Percentiles rank a stretch among this genome's conserved stretches.
Conservation (phyloP, 2,797 vertebrate species). For the Bufotes viridis region DNA sequence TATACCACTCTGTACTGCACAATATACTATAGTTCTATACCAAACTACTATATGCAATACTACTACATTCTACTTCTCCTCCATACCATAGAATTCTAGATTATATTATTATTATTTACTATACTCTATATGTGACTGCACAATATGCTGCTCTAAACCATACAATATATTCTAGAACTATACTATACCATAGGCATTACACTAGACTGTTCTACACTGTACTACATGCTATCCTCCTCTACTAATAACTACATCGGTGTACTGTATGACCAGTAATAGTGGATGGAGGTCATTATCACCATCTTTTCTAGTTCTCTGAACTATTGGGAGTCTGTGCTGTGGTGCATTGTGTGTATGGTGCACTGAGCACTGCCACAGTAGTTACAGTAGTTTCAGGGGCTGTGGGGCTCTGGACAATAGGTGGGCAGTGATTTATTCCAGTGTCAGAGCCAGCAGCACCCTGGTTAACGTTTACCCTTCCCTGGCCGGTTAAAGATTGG, state of each 20-base stretch:
- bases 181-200: too few species aligned
- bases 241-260: too few species aligned
- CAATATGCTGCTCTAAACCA: neutral
- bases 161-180: neutral
- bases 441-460: too few species aligned
- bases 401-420: neutral
- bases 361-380: neutral
- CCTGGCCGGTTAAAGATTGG: constrained; percentile 37
- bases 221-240: too few species aligned
- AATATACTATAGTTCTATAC: neutral
- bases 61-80: neutral
- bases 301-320: too few species aligned
- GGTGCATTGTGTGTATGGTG: neutral
- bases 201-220: too few species aligned
- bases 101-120: neutral
- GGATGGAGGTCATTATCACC: too few species aligned
- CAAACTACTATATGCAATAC: neutral
- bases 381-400: neutral
- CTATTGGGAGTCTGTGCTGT: too few species aligned
- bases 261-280: too few species aligned
- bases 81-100: neutral
- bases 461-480: constrained; percentile 51
- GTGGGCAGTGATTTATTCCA: neutral
- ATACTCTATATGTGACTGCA: neutral
- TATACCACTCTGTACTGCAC: too few species aligned